These are phyloP conservation scores for Alfaro cultratus DNA, from an alignment of 2,797 vertebrate species.

Conservation along the genomic window DNA sequence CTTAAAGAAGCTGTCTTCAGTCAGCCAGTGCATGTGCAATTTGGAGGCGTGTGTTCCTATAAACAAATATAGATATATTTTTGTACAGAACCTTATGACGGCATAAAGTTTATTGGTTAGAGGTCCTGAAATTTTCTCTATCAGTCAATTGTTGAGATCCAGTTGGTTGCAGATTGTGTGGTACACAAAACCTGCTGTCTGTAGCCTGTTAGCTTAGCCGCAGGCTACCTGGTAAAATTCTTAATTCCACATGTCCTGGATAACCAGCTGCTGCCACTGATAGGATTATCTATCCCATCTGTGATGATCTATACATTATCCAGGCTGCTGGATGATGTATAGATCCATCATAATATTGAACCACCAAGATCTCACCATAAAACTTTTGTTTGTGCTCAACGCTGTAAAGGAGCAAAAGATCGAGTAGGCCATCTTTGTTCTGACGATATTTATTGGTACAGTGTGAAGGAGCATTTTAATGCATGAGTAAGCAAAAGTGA, in stretches of 20 bases:
- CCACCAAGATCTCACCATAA: not conserved
- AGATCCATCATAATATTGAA: not conserved
- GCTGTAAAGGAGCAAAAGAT: not conserved
- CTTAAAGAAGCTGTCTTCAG: not conserved
- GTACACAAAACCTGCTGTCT: not conserved
- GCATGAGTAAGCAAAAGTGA: not conserved
- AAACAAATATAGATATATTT: not conserved
- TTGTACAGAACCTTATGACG: not conserved
- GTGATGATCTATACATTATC: not conserved
- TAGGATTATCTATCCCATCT: not conserved
- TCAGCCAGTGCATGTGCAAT: not conserved
- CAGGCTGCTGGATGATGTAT: not conserved
- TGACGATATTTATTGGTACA: not conserved
- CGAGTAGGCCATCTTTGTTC: not conserved
- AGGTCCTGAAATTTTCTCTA: not conserved
- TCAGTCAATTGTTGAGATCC: not conserved
- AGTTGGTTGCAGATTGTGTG: not conserved
- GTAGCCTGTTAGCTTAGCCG: not conserved
- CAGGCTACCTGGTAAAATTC: not conserved
- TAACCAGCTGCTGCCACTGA: not conserved
- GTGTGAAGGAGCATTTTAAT: too few species aligned
- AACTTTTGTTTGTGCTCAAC: not conserved
- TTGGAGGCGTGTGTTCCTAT: not conserved
- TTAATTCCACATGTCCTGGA: not conserved
- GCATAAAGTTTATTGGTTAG: not conserved